These are phyloP conservation scores for Drosophila tanythrix DNA, from an alignment of 2,888 invertebrate genomes.

Conservation along the genomic window DNA sequence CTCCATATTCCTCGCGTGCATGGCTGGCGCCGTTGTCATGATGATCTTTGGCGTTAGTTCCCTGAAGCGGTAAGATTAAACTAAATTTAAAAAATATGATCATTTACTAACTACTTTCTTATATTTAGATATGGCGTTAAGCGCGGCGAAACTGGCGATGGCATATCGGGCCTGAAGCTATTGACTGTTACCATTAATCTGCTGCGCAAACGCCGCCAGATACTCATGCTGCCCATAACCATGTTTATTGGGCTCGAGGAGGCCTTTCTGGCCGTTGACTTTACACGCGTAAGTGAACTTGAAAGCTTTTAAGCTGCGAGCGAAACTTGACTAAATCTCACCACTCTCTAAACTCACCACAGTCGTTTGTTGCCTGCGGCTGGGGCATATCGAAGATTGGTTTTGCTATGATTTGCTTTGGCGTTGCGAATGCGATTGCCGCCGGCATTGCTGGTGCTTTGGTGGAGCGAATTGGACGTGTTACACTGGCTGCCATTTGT, in stretches of 20 bases:
- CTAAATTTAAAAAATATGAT: neutral
- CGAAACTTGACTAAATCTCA: slow-evolving; percentile 13
- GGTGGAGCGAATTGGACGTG: slow-evolving; percentile 90
- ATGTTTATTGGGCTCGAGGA: slow-evolving; percentile 97
- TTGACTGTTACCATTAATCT: slow-evolving; percentile 92
- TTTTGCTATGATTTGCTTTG: slow-evolving; percentile 97
- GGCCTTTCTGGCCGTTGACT: slow-evolving; percentile 95
- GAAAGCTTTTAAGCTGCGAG: slow-evolving; percentile 34
- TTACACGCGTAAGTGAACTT: slow-evolving; percentile 88
- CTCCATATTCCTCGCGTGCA: slow-evolving; percentile 92
- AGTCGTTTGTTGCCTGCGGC: slow-evolving; percentile 94
- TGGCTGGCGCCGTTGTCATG: slow-evolving; percentile 90
- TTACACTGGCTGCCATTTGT: slow-evolving; percentile 91
- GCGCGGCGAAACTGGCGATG: slow-evolving; percentile 86
- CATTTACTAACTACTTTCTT: neutral
- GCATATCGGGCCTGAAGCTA: slow-evolving; percentile 88
- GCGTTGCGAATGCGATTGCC: slow-evolving; percentile 94
- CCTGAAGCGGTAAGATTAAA: slow-evolving; percentile 87
- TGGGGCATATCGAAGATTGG: slow-evolving; percentile 96
- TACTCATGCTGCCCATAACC: slow-evolving; percentile 94
- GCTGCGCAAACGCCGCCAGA: slow-evolving; percentile 91
- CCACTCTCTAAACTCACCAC: slow-evolving; percentile 40
- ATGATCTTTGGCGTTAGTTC: slow-evolving; percentile 93
- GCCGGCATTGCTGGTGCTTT: slow-evolving; percentile 92
- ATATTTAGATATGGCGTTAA: slow-evolving; percentile 87